Base-by-base conservation (phyloP, 2,113 vertebrate species). In the Thalassoma bifasciatum region DNA sequence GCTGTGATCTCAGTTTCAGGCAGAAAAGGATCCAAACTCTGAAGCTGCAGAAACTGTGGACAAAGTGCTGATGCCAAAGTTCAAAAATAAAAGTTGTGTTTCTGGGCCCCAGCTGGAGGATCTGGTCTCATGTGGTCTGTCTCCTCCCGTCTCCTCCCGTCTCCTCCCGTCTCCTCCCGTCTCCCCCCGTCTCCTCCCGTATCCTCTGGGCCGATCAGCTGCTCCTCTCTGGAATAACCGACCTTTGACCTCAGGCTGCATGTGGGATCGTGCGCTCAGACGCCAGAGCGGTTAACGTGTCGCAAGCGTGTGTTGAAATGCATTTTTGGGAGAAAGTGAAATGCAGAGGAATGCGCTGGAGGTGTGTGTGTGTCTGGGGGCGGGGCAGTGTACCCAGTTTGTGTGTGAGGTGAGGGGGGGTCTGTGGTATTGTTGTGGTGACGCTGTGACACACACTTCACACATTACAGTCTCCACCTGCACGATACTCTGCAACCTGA, bases 221-320 rank as follows among this genome's bases (percentile, higher is more conserved):
- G 86, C 74, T 66, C 38, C 42, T 68, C 85, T 53, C 82, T 83
- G 75, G 88, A 91, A 91, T 89, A 90, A 90, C 83, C 63, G 64
- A 86, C 88, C 86, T 90, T 56, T 90, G 89, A 91, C 89, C 91
- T 44, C 17, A 0, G 21, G 53, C 26, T 26, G 71, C 37, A 12
- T 50, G 68, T 56, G 72, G 66, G 53, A 71, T 75, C 24, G 66
- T 67, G 71, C 16, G n/a, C 34, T 46, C 46, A 53, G 78, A 68
- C 77, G 52, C 76, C 51, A 4, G 72, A 21, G 64, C 16, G 79
- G 63, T 53, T 79, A 21, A 47, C 59, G 36, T 83, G 68, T 83
- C 68, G 11, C 16, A 3, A 17, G 89, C 70, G 53, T 77, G 85
- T 88, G 85, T 69, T 51, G 30, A 82, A 86, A 90, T 79, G 83